These are phyloP conservation scores for Zaprionus camerounensis DNA, from an alignment of 1,140 invertebrate species.

Conservation along the genomic window DNA sequence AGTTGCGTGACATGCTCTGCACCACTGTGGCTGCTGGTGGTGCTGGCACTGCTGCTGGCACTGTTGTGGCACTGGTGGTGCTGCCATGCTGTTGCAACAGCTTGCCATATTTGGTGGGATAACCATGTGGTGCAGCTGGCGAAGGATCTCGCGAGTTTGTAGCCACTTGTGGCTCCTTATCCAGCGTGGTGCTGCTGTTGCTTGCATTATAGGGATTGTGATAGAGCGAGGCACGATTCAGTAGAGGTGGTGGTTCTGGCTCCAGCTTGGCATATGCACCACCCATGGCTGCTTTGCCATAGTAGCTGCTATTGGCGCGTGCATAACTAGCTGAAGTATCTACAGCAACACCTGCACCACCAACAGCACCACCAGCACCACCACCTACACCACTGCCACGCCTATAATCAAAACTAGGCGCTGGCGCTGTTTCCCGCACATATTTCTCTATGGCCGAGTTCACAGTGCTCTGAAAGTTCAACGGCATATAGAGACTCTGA, in stretches of 20 bases:
- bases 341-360: not conserved
- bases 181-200: conserved; percentile 9
- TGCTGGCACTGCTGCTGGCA: too few species aligned
- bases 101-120: conserved; percentile 75
- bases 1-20: not conserved
- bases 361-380: too few species aligned
- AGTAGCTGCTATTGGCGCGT: conserved; percentile 9
- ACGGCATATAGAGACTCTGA: conserved; percentile 74
- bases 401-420: conserved; percentile 59
- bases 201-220: conserved; percentile 69
- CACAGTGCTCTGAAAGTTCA: conserved; percentile 73
- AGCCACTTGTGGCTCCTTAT: conserved; percentile 28
- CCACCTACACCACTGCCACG: too few species aligned
- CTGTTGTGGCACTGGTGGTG: not conserved
- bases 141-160: conserved; percentile 45
- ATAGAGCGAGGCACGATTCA: conserved; percentile 66
- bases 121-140: conserved; percentile 57
- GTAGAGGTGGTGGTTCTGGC: conserved; percentile 42
- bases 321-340: conserved; percentile 9
- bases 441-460: conserved; percentile 73
- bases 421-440: conserved; percentile 53
- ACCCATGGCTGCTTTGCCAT: conserved; percentile 13
- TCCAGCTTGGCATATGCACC: conserved; percentile 50
- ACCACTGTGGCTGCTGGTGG: conserved; percentile 1
- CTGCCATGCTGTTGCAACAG: conserved; percentile 51